Conservation (phyloP, 2,888 invertebrate species). For the Lydus trimaculatus region DNA sequence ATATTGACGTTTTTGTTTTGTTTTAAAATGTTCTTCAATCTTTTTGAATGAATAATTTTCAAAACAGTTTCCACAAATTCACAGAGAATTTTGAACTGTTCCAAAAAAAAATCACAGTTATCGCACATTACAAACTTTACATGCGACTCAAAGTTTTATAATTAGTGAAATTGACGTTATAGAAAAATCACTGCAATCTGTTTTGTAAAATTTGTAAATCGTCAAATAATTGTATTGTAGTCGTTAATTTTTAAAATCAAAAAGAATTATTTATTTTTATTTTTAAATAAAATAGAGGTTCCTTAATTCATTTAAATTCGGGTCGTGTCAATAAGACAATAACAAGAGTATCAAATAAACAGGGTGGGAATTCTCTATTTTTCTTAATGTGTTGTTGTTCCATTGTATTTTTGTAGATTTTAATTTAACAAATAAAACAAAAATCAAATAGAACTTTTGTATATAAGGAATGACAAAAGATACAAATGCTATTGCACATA, state of each 20-base stretch:
- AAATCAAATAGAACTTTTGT: constrained; percentile 26
- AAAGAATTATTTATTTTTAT: constrained; percentile 13
- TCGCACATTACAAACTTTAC: constrained; percentile 41
- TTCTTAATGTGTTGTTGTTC: constrained; percentile 17
- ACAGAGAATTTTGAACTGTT: constrained; percentile 39
- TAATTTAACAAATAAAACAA: constrained; percentile 23
- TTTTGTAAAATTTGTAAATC: constrained; percentile 27
- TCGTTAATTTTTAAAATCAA: constrained; percentile 24
- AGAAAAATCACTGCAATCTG: constrained; percentile 24
- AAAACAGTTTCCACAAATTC: constrained; percentile 49
- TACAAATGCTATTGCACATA: constrained; percentile 16
- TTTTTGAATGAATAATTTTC: constrained; percentile 31
- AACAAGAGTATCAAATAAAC: constrained; percentile 30
- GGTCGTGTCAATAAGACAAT: background rate
- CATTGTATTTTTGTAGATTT: constrained; percentile 15
- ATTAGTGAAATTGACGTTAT: no score
- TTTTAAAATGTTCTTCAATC: background rate
- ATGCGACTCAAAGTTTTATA: constrained; percentile 39
- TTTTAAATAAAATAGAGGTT: constrained; percentile 34
- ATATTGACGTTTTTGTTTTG: background rate
- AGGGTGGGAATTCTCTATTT: constrained; percentile 41
- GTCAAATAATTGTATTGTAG: constrained; percentile 29
- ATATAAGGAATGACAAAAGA: constrained; percentile 26
- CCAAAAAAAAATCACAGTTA: constrained; percentile 36
- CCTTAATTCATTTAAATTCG: constrained; percentile 19